Evolutionary conservation across 1,140 invertebrate genomes (phyloP), one percentile per base, ranked within the genome.

Genomic region (Andricus grossulariae): DNA sequence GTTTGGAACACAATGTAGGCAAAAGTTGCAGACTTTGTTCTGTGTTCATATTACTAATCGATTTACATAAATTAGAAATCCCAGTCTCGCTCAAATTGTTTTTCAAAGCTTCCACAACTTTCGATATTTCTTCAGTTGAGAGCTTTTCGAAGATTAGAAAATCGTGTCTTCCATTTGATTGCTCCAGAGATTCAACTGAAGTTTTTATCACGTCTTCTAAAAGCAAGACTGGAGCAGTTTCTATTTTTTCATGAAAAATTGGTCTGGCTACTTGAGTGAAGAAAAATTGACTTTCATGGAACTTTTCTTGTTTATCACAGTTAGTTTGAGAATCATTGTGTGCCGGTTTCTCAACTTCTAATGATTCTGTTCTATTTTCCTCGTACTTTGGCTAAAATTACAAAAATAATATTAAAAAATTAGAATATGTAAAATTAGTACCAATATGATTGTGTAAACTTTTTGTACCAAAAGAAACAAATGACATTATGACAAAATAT

Each of bases 11-110:
- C 6, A 66, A 16, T 16, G 57, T 0, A 16, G 57, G 57, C 25
- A 60, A 60, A 32, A 60, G 16, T 32, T 11, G 21, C 7, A 81
- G 73, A 76, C 70, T 73, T 52, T 85, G 75, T 10, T 84, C 80
- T 0, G 74, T 19, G 12, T 80, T 75, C 60, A 85, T 82, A 54
- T 81, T 66, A 50, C 81, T 82, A 18, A 86, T 74, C 0, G 81
- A 84, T 12, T 72, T 77, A 72, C 85, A 88, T 8, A 88, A 25
- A 83, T 88, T 85, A 57, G 80, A 86, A 54, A 71, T 76, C 10
- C 85, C 87, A 13, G 81, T 74, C 6, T 50, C 16, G 75, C 75
- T 84, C 15, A 86, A 75, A 80, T 73, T 84, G 10, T 76, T 51
- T 21, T 77, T 71, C 25, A 88, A 81, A 39, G 84, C 73, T 19